Base-by-base conservation (phyloP, 1,140 invertebrate species). In the Anastatus disparis region DNA sequence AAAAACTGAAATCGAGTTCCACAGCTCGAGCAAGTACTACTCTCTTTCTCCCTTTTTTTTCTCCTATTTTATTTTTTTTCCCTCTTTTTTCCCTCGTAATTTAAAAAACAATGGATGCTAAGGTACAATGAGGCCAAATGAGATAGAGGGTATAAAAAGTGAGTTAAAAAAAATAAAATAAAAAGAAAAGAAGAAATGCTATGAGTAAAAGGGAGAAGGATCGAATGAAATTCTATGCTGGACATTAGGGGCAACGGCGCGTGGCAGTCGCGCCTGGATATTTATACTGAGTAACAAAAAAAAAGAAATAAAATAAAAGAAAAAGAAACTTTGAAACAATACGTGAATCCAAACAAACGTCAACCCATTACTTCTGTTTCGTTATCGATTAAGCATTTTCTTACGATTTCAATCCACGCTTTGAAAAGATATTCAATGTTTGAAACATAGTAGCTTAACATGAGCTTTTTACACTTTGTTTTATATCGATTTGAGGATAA, bases 101-200 rank as follows among this genome's bases (percentile, higher is more conserved):
- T 85, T 84, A 84, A 85, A 84, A 85, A 85, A 85, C 83, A 85
- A 85, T 85, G 79, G 83, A 79, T 75, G 77, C 75, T 79, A 79
- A 79, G 78, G 80, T 75, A 84, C 82, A 85, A 85, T 85, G 83
- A 84, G 82, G 81, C 82, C 77, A 85, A 85, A 85, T 85, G 83
- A 85, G 84, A 85, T 82, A 82, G 83, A 81, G 82, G 79, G 80
- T 72, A 78, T 75, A 77, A 68, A 71, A 69, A 50, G 63, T 42
- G 67, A 72, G 66, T 70, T 67, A 68, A 71, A 22, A 50, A n/a
- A 13, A 50, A 13, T 2, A 24, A 50, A 20, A 3, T 3, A 20
- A 15, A 15, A n/a, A 46, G 17, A n/a, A 82, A 81, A 81, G 82
- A 79, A 82, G 75, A 78, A 76, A 76, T n/a, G 13, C 42, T 3